Evolutionary conservation across 2,888 invertebrate species (phyloP).

Genomic region (Acleris sparsana): DNA sequence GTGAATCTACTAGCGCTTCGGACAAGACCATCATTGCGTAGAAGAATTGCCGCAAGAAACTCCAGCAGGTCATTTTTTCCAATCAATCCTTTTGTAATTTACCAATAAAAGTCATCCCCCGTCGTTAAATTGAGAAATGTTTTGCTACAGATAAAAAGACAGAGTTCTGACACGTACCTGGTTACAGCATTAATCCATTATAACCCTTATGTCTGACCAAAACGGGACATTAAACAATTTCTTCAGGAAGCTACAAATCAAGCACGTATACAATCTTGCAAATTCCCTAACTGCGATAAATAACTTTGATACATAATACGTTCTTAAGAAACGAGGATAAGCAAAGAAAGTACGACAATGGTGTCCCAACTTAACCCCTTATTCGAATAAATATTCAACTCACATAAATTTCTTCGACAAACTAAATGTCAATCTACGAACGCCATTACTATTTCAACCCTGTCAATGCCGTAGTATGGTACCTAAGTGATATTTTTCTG

Average conservation of each 20-base stretch:
- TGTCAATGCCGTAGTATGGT: neutral
- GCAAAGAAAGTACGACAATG: slow-evolving; percentile 47
- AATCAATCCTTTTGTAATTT: too few relatives aligned
- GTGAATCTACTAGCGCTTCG: too few relatives aligned
- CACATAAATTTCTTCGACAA: slow-evolving; percentile 82
- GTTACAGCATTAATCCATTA: too few relatives aligned
- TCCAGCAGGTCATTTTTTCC: too few relatives aligned
- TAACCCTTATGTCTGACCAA: too few relatives aligned
- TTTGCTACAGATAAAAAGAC: too few relatives aligned
- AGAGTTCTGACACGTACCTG: too few relatives aligned
- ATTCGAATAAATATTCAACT: slow-evolving; percentile 80
- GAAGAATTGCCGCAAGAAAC: too few relatives aligned
- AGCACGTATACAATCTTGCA: slow-evolving; percentile 21
- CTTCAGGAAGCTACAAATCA: slow-evolving; percentile 17
- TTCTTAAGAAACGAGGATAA: slow-evolving; percentile 37
- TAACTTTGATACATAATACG: slow-evolving; percentile 56
- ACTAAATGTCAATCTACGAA: slow-evolving; percentile 82
- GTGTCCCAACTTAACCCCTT: slow-evolving; percentile 77
- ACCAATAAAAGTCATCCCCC: too few relatives aligned
- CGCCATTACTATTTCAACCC: slow-evolving; percentile 52
- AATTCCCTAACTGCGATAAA: slow-evolving; percentile 48
- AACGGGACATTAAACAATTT: neutral
- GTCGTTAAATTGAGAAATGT: too few relatives aligned
- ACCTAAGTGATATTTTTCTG: too few relatives aligned
- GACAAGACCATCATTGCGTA: too few relatives aligned